Evolutionary conservation across 2,113 vertebrate species (phyloP), one percentile per base, ranked within the genome.

Genomic region (rat (Rattus norvegicus)): DNA sequence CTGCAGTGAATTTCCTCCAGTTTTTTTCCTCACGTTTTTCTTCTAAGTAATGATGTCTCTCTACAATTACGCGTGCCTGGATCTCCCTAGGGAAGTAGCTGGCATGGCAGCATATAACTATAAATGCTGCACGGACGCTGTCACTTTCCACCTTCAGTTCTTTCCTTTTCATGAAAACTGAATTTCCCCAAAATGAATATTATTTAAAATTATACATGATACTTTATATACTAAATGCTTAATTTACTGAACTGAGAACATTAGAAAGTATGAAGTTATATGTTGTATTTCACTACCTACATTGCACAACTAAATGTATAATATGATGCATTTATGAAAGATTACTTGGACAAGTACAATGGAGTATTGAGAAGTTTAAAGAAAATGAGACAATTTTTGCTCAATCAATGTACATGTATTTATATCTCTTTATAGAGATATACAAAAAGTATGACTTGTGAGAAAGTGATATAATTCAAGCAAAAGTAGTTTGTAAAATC

Each of bases 21-120:
- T 67, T n/a, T n/a, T n/a, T n/a, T n/a, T n/a, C n/a, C 77, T 96
- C 93, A 39, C 94, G 91, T 93, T 97, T 97, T 96, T 95, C 91
- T 95, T 91, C 69, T 93, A 94, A 95, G 92, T 96, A 94, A 93
- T 97, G 88, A 95, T 94, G 91, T 87, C 85, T 94, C n/a, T 97
- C 65, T 96, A 63, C 96, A 97, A 96, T 97, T 98, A 97, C 93
- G 91, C 72, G 16, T 94, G 85, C 63, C 33, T 12, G 30, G 88
- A 79, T 49, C 33, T 92, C 95, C 87, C 95, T 96, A 91, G 7
- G 1, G 96, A 98, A 67, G 80, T 95, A 59, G 92, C 93, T 98
- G 92, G 80, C 73, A 39, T 98, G 93, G 89, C 7, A 83, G 86
- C 93, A 0, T 88, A 3, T 36, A 96, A 75, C 19, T 94, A 63